A percentile compares a stretch with the other conserved stretches of the same genome.
phyloP scores from a whole-genome alignment of 1,140 invertebrate genomes.

The Doryteuthis pealeii region DNA sequence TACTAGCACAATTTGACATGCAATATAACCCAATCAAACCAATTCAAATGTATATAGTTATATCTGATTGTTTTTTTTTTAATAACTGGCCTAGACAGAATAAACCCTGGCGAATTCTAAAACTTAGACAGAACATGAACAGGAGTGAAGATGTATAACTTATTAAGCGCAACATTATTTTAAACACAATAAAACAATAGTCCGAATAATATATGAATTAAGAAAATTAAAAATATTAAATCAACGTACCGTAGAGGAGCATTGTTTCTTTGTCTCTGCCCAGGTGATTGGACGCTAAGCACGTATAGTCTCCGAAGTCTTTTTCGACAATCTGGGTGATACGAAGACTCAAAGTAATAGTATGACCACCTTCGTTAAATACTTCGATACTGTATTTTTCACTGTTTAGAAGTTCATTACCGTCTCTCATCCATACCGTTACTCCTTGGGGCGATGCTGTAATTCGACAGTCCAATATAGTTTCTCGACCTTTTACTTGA shows the following conservation, averaged over 20 bases:
- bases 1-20: too few relatives aligned
- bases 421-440: conserved; percentile 80
- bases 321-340: conserved; percentile 76
- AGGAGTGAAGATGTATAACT: too few relatives aligned
- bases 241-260: conserved; percentile 82
- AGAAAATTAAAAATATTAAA: too few relatives aligned
- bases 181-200: too few relatives aligned
- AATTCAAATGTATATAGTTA: too few relatives aligned
- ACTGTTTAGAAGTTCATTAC: conserved; percentile 64
- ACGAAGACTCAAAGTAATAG: conserved; percentile 79
- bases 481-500: conserved; percentile 41
- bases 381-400: conserved; percentile 76
- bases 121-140: too few relatives aligned
- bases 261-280: conserved; percentile 82
- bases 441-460: conserved; percentile 86
- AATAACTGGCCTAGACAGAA: too few relatives aligned
- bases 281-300: conserved; percentile 85
- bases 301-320: conserved; percentile 87
- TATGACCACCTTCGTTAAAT: conserved; percentile 73
- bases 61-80: too few relatives aligned
- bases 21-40: too few relatives aligned
- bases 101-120: too few relatives aligned
- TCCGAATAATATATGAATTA: too few relatives aligned
- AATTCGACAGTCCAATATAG: conserved; percentile 79
- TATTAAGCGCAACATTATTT: too few relatives aligned